Base-by-base conservation (phyloP, 2,888 invertebrate genomes). In the Hypsopygia costalis region DNA sequence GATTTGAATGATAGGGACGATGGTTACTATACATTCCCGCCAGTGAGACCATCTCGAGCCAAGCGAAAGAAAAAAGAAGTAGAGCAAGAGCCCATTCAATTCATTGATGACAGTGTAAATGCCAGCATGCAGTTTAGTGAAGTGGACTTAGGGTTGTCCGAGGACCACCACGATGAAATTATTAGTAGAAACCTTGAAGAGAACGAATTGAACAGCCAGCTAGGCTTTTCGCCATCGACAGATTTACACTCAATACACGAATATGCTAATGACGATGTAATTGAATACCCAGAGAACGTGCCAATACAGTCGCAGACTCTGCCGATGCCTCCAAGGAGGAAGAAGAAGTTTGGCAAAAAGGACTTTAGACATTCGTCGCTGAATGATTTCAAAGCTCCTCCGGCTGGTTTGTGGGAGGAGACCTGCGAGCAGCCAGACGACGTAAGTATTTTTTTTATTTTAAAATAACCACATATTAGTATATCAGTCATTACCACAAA, bases 21-120 rank as follows among this genome's bases (percentile, higher is more conserved):
- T 50, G 89, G 83, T 46, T 89, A 89, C 61, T 89, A 89, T 55
- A 89, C 89, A 62, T 89, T 88, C 67, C 87, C 87, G 34, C 91
- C 91, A 5, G 85, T 90, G 8, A 77, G 91, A 49, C 91, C 91
- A 11, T 91, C 89, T 40, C 75, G 91, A 51, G 87, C 87, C 27
- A 91, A 90, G 54, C 87, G 90, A 56, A 85, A 85, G 79, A 89
- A 89, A 59, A 85, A 78, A 44, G 76, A 74, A 32, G 49, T 64
- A 2, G 82, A 86, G 48, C 39, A 32, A 11, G 39, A 39, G 16
- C 55, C 69, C 1, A 77, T 86, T 28, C 69, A 78, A 38, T 88
- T 82, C 47, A 87, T 87, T 22, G 88, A 88, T 34, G 86, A 87
- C 6, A 82, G 75, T 55, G 62, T 77, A n/a, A 73, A 75, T 47